Conservation (phyloP, 1,140 invertebrate genomes). For the Tetramorium simillimum region DNA sequence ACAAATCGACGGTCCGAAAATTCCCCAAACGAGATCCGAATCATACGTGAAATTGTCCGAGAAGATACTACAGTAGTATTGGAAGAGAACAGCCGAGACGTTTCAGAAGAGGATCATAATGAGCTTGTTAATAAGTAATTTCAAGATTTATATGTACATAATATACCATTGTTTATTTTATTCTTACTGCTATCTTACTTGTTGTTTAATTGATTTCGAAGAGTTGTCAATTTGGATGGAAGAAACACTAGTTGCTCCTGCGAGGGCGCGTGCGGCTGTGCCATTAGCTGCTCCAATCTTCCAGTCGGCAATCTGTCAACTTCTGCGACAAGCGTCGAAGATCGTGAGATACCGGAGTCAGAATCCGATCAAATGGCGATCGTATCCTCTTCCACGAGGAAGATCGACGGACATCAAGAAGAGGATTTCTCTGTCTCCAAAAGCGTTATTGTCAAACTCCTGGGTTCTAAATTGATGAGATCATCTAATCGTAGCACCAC, state of each 20-base stretch:
- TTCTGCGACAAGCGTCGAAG: neutral
- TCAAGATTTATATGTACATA: neutral
- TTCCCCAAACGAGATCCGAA: neutral
- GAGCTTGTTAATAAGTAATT: conserved; percentile 45
- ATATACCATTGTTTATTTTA: neutral
- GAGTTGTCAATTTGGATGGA: conserved; percentile 3
- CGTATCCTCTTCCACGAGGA: neutral
- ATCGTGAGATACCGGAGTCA: neutral
- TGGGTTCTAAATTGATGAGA: conserved; percentile 61
- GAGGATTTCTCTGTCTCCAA: conserved; percentile 51
- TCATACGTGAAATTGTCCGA: neutral
- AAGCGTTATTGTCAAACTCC: conserved; percentile 72
- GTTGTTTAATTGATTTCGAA: conserved; percentile 6
- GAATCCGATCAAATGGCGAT: neutral
- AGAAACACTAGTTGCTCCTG: conserved; percentile 72
- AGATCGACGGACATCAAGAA: conserved; percentile 13
- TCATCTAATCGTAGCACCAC: neutral
- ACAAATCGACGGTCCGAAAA: conserved; percentile 9
- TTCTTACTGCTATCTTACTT: neutral
- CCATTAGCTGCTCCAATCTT: conserved; percentile 32
- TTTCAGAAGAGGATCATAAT: conserved; percentile 20
- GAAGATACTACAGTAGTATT: neutral
- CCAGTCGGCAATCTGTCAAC: neutral
- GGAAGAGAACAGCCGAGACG: conserved; percentile 37
- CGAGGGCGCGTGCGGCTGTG: conserved; percentile 82